Evolutionary conservation across 2,113 vertebrate genomes (phyloP).

Genomic region (Scomber scombrus): DNA sequence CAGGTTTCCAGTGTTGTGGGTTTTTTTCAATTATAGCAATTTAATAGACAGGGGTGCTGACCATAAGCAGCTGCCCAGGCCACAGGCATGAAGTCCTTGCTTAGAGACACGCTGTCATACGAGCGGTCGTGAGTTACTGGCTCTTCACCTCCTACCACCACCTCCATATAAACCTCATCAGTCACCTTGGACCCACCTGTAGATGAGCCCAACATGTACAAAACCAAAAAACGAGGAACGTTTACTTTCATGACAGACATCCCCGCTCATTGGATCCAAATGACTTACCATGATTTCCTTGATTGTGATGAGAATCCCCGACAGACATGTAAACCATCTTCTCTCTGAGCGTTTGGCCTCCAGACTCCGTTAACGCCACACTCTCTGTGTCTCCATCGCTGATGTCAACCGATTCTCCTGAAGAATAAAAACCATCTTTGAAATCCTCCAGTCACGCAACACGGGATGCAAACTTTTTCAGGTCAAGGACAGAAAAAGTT

Average conservation of each 20-base stretch:
- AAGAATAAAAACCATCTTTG: conserved; percentile 22
- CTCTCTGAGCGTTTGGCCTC: conserved; percentile 91
- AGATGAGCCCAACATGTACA: conserved; percentile 73
- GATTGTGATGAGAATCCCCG: conserved; percentile 93
- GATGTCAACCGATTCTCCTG: conserved; percentile 95
- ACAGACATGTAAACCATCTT: conserved; percentile 99
- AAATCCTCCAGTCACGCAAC: neutral
- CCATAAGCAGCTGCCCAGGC: conserved; percentile 95
- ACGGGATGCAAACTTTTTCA: neutral
- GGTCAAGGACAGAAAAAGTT: neutral
- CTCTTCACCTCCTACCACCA: conserved; percentile 94
- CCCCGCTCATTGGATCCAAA: neutral
- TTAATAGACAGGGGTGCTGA: conserved; percentile 79
- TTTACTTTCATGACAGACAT: conserved; percentile 44
- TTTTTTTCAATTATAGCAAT: conserved; percentile 32
- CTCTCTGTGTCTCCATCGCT: conserved; percentile 93
- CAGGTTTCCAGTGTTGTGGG: conserved; percentile 60
- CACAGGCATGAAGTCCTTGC: conserved; percentile 94
- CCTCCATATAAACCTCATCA: conserved; percentile 97
- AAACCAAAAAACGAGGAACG: conserved; percentile 45
- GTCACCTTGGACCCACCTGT: conserved; percentile 93
- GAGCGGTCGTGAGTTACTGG: conserved; percentile 89
- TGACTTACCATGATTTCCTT: conserved; percentile 93
- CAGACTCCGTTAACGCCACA: conserved; percentile 90
- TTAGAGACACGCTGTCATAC: conserved; percentile 89